Evolutionary conservation across 2,888 invertebrate species (phyloP).

Genomic region (Melolontha melolontha): DNA sequence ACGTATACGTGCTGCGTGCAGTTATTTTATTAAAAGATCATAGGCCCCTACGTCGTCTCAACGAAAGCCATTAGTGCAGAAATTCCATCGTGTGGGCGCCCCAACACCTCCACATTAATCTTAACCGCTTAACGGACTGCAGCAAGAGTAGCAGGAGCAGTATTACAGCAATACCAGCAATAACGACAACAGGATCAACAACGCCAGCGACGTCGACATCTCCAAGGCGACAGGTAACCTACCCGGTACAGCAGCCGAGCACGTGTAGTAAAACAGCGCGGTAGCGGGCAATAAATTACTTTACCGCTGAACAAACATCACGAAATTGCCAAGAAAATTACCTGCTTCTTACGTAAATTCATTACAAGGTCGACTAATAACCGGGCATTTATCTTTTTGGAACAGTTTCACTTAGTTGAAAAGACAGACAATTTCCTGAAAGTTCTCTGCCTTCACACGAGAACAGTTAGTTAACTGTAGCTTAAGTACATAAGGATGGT

Average conservation of each 20-base stretch:
- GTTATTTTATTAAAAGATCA: constrained; percentile 47
- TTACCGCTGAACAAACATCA: constrained; percentile 61
- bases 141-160: constrained; percentile 20
- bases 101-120: constrained; percentile 51
- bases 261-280: constrained; percentile 31
- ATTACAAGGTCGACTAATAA: constrained; percentile 62
- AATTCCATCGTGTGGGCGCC: constrained; percentile 50
- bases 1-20: constrained; percentile 42
- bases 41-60: constrained; percentile 30
- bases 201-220: constrained; percentile 9
- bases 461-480: no score
- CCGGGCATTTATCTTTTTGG: constrained; percentile 58
- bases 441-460: no score
- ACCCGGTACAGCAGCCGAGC: constrained; percentile 1
- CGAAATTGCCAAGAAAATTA: constrained; percentile 64
- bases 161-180: neutral
- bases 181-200: constrained; percentile 7
- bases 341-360: constrained; percentile 62
- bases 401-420: constrained; percentile 7
- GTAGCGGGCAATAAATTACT: constrained; percentile 57
- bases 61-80: constrained; percentile 50
- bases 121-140: constrained; percentile 33
- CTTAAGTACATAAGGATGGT: no score
- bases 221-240: constrained; percentile 38
- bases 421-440: neutral